Evolutionary conservation across 2,888 invertebrate species (phyloP), one percentile per base, ranked within the genome.

Genomic region (Drosophila vallismaia): DNA sequence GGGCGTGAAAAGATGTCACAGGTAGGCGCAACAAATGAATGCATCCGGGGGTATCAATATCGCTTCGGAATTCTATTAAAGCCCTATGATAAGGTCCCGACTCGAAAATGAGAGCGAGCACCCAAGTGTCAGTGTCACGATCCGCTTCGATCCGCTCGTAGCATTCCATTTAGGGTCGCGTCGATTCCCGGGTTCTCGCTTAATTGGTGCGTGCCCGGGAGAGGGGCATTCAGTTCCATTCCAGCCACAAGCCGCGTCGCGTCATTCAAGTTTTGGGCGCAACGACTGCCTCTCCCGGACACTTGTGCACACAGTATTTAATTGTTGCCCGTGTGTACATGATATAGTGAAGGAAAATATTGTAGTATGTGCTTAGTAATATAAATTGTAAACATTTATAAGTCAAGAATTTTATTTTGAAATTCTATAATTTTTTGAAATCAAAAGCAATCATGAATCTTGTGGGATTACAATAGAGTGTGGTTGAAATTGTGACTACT

Each of bases 41-140:
- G 59, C 44, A 53, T 54, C 29, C 50, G 44, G 58, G 44, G 56
- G 52, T 68, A 77, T 72, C 73, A 40, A 77, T 79, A 54, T 60
- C 76, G 50, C 33, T 48, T 7, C 48, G 56, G 67, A 68, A 75
- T 51, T 52, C 31, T 10, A 19, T 19, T 28, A 14, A 31, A 24
- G 31, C 48, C 59, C 50, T 50, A 9, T 7, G 55, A 63, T 50
- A 67, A 50, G 64, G 63, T 26, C 28, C 48, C 28, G 26, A 45
- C 70, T 77, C 58, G 53, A 75, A 79, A 82, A 73, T 76, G 76
- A 83, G 83, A 83, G 74, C 75, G 76, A 72, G 67, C 86, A 76
- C 70, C 76, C 80, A 75, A 83, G 84, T 76, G 68, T 58, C 63
- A 70, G 66, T 68, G 58, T 73, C 58, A 64, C 64, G 71, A 71